Evolutionary conservation across 2,113 vertebrate species (phyloP).

Genomic region (Ceyx margarethae): DNA sequence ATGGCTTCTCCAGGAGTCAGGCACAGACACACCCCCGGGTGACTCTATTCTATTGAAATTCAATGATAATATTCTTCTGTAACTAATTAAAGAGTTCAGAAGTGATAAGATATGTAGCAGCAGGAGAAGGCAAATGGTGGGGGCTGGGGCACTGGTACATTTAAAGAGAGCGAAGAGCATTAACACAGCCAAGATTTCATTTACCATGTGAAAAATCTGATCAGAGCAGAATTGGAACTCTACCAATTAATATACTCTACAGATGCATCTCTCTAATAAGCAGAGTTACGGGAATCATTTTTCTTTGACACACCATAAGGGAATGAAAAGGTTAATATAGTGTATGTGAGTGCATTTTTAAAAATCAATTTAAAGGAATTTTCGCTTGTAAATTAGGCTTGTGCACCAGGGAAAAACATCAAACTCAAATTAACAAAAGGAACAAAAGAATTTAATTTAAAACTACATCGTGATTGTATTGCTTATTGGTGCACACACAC

Average conservation of each 20-base stretch:
- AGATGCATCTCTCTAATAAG: not conserved
- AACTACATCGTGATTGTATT: constrained; percentile 20
- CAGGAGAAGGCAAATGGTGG: not conserved
- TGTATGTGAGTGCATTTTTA: constrained; percentile 4
- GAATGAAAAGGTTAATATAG: constrained; percentile 34
- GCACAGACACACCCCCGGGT: not conserved
- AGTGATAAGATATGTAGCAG: not conserved
- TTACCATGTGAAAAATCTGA: not conserved
- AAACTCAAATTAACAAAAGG: constrained; percentile 54
- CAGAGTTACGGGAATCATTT: constrained; percentile 13
- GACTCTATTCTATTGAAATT: not conserved
- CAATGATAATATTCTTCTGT: not conserved
- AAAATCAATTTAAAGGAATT: constrained; percentile 49
- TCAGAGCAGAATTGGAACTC: not conserved
- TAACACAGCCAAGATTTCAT: not conserved
- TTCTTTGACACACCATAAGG: constrained; percentile 14
- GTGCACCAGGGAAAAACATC: constrained; percentile 33
- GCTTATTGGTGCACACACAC: not conserved
- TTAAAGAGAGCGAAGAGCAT: not conserved
- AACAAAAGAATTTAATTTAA: constrained; percentile 55
- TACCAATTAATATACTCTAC: constrained; percentile 8
- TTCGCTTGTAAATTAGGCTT: constrained; percentile 49
- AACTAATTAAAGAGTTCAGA: not conserved
- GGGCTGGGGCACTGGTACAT: not conserved
- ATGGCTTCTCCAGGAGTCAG: not conserved